Percentiles rank a stretch among this genome's conserved stretches.
Conservation (phyloP, 2,888 invertebrate genomes). For the Dolichomitus sp. region DNA sequence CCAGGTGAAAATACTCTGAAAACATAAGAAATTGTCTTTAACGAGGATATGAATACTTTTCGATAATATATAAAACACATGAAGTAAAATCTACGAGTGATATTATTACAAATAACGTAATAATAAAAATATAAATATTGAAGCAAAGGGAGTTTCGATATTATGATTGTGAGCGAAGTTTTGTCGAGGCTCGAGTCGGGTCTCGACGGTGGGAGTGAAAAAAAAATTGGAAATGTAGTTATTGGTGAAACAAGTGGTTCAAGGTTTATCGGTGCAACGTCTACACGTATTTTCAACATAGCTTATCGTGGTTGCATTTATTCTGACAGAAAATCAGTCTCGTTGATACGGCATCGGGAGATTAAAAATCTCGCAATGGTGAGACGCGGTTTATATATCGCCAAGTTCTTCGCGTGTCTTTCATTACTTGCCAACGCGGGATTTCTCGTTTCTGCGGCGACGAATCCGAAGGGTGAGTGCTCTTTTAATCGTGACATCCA, state of each 20-base stretch:
- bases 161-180: conserved; percentile 41
- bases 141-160: not conserved
- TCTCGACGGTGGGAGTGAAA: conserved; percentile 31
- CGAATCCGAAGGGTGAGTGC: conserved; percentile 58
- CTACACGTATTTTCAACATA: not conserved
- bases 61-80: conserved; percentile 5
- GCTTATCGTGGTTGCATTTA: conserved; percentile 16
- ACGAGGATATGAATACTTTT: conserved; percentile 37
- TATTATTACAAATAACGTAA: not conserved
- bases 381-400: conserved; percentile 41
- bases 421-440: conserved; percentile 51
- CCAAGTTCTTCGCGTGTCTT: conserved; percentile 54
- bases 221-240: conserved; percentile 31
- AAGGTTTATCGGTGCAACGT: conserved; percentile 15
- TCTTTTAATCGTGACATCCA: not conserved
- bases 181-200: conserved; percentile 36
- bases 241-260: conserved; percentile 33
- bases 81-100: conserved; percentile 7
- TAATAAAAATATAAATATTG: not conserved
- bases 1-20: not conserved
- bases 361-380: conserved; percentile 29
- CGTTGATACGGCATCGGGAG: not conserved
- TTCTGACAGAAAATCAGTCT: conserved; percentile 24
- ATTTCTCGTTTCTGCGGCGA: conserved; percentile 46
- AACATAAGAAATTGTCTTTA: not conserved